Evolutionary conservation across 2,888 invertebrate genomes (phyloP).

Genomic region (Nebria brevicollis): DNA sequence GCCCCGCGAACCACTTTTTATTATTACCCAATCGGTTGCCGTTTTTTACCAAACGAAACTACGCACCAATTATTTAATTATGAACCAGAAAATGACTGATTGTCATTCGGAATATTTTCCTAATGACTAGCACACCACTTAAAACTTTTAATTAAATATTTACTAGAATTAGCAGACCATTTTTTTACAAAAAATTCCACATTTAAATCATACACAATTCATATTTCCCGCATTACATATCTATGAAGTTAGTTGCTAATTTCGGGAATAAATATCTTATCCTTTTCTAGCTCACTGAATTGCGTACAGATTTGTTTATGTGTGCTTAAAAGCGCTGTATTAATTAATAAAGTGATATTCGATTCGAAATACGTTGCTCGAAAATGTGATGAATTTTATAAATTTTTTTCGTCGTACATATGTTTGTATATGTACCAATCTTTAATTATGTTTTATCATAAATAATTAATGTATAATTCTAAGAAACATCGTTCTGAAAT

Average conservation of each 20-base stretch:
- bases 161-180: background rate
- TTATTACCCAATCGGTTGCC: background rate
- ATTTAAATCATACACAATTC: too few species aligned
- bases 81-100: background rate
- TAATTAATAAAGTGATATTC: too few species aligned
- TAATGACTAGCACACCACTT: background rate
- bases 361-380: too few species aligned
- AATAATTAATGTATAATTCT: conserved; percentile 33
- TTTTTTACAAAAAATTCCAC: background rate
- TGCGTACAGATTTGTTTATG: too few species aligned
- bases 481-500: conserved; percentile 22
- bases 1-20: background rate
- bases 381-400: background rate
- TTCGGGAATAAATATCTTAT: too few species aligned
- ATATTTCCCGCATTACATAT: too few species aligned
- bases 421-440: conserved; percentile 4
- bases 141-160: background rate
- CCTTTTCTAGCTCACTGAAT: too few species aligned
- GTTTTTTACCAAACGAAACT: background rate
- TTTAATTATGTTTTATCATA: conserved; percentile 33
- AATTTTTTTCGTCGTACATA: background rate
- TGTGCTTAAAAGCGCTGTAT: too few species aligned
- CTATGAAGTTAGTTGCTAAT: too few species aligned
- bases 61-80: background rate
- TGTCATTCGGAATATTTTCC: background rate